Evolutionary conservation across 2,113 vertebrate genomes (phyloP), one percentile per base, ranked within the genome.

Genomic region (Cryptotis parvus): DNA sequence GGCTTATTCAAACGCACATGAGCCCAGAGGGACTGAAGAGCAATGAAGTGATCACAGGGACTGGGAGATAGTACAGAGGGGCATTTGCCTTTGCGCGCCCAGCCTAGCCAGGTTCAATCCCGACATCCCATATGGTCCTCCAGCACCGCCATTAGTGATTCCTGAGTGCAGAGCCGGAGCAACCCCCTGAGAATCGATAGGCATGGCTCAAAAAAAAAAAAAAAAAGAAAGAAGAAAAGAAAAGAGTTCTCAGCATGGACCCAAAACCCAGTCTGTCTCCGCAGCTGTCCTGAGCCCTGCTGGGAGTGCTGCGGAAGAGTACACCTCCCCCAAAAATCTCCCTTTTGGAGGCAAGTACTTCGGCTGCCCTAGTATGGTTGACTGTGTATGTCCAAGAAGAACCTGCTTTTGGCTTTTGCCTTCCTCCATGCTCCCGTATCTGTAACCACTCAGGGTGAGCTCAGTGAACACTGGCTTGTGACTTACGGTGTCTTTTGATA

Each of bases 1-100:
- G 87, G 24, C 82, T 83, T 90, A 79, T 89, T 82, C 55, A 83
- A 96, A 80, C 70, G 91, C 61, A 83, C 26, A 31, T 75, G n/a
- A 55, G 12, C 33, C 88, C 79, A 90, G 85, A n/a, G n/a, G 70
- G 94, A 66, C 90, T 43, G 31, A 72, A 73, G 85, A 91, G 73
- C 70, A 72, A 82, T 82, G 75, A 79, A 78, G 82, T 27, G 70
- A 79, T 84, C 90, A 45, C 22, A 22, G 49, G 16, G 31, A 14
- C 45, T 49, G 45, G 45, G 2, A 49, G 45, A 49, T 10, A 49
- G 45, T 49, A 10, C 45, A 49, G 45, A 49, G 9, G 45, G 45
- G 10, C 14, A 49, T n/a, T n/a, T n/a, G n/a, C n/a, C n/a, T n/a
- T n/a, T n/a, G n/a, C n/a, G 45, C 45, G 14, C 10, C 10, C 45